phyloP scores from a whole-genome alignment of 2,113 vertebrate species.

The Aphelocoma coerulescens region DNA sequence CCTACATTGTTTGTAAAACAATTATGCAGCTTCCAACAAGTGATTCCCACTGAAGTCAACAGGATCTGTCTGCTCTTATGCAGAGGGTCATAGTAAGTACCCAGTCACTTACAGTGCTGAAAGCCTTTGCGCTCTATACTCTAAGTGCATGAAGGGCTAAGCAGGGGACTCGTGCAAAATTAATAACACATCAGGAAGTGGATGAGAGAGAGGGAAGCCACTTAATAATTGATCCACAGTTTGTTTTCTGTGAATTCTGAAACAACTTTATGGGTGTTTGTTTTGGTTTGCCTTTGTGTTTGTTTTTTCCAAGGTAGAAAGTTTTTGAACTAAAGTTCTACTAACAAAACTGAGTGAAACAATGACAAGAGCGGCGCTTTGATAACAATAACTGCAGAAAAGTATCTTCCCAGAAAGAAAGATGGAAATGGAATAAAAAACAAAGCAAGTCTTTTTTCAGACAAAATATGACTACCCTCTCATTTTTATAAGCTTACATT shows the following conservation, averaged over 20 bases:
- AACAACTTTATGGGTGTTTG: not conserved
- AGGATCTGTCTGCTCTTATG: not conserved
- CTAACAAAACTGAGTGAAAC: not conserved
- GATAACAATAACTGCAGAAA: not conserved
- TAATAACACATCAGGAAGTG: conserved; percentile 16
- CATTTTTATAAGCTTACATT: not conserved
- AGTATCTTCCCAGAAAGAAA: not conserved
- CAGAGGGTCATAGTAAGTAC: not conserved
- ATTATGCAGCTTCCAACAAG: conserved; percentile 22
- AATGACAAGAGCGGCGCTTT: not conserved
- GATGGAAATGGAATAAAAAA: not conserved
- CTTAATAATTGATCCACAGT: conserved; percentile 22
- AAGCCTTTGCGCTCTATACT: not conserved
- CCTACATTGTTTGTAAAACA: not conserved
- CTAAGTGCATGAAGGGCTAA: not conserved
- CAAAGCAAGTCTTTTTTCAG: not conserved
- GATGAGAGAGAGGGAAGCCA: not conserved
- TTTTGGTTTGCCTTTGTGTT: not conserved
- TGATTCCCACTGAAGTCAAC: conserved; percentile 23
- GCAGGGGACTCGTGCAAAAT: conserved; percentile 42
- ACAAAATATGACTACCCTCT: not conserved
- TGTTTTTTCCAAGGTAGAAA: not conserved
- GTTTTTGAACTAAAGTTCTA: not conserved
- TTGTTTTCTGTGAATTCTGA: not conserved
- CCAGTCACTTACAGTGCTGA: not conserved